These are phyloP conservation scores for Pseudolycoriella hygida DNA, from an alignment of 2,888 invertebrate genomes.

Conservation along the genomic window DNA sequence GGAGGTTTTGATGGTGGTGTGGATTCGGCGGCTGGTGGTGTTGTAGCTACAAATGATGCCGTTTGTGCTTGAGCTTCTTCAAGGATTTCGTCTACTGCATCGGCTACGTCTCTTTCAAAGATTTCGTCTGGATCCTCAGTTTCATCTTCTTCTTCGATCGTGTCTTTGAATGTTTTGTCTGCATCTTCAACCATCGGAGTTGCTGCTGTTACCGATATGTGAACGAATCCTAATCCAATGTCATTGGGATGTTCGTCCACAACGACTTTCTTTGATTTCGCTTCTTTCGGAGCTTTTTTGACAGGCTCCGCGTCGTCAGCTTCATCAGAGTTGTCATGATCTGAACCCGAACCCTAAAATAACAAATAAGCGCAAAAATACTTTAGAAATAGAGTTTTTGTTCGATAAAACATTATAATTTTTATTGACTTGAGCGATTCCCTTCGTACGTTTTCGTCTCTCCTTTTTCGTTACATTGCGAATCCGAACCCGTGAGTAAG, in stretches of 20 bases:
- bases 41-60: background rate
- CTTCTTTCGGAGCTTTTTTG: slow-evolving; percentile 11
- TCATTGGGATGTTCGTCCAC: slow-evolving; percentile 27
- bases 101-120: slow-evolving; percentile 12
- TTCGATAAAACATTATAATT: too few species aligned
- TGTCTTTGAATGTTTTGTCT: slow-evolving; percentile 45
- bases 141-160: slow-evolving; percentile 26
- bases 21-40: background rate
- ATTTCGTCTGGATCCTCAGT: slow-evolving; percentile 17
- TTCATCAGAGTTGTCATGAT: background rate
- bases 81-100: slow-evolving; percentile 12
- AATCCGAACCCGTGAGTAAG: too few species aligned
- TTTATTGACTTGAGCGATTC: too few species aligned
- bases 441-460: too few species aligned
- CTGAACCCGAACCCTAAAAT: slow-evolving; percentile 9
- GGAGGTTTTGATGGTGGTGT: slow-evolving; percentile 10
- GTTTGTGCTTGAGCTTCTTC: slow-evolving; percentile 5
- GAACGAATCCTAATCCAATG: slow-evolving; percentile 63
- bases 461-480: too few species aligned
- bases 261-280: slow-evolving; percentile 8
- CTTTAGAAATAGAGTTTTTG: too few species aligned
- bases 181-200: slow-evolving; percentile 80
- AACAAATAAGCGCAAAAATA: slow-evolving; percentile 4
- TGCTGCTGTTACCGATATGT: slow-evolving; percentile 85
- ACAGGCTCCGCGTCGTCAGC: slow-evolving; percentile 9